These are phyloP conservation scores for Nudaria mundana DNA, from an alignment of 2,888 invertebrate genomes.

Conservation along the genomic window DNA sequence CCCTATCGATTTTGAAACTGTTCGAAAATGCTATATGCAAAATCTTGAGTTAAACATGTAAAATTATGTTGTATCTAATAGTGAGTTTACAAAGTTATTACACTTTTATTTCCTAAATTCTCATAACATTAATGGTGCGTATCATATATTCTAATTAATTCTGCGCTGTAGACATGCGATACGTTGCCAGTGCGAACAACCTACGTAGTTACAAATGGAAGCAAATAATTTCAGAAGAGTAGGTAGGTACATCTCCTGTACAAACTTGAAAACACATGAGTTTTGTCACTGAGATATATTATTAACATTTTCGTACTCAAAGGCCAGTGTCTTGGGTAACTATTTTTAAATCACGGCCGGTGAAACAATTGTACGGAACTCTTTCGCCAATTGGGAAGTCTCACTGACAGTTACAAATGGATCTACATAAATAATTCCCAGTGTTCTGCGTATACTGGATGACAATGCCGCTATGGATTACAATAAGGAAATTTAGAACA, in stretches of 20 bases:
- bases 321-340: constrained; percentile 50
- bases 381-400: constrained; percentile 66
- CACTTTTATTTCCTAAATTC: not conserved
- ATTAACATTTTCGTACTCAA: constrained; percentile 44
- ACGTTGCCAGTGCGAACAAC: constrained; percentile 8
- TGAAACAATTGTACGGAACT: constrained; percentile 56
- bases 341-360: constrained; percentile 55
- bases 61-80: not conserved
- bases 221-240: constrained; percentile 23
- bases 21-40: too few relatives aligned
- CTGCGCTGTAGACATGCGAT: constrained; percentile 1
- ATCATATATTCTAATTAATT: not conserved
- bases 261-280: constrained; percentile 35
- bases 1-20: too few relatives aligned
- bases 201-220: constrained; percentile 11
- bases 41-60: not conserved
- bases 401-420: constrained; percentile 58
- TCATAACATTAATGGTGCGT: not conserved
- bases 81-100: not conserved
- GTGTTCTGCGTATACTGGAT: constrained; percentile 19
- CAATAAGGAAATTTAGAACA: constrained; percentile 27
- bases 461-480: constrained; percentile 27
- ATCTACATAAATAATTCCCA: constrained; percentile 49
- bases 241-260: constrained; percentile 20
- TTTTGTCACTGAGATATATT: constrained; percentile 47